These are phyloP conservation scores for Charanyca ferruginea DNA, from an alignment of 2,888 invertebrate genomes.

Conservation along the genomic window DNA sequence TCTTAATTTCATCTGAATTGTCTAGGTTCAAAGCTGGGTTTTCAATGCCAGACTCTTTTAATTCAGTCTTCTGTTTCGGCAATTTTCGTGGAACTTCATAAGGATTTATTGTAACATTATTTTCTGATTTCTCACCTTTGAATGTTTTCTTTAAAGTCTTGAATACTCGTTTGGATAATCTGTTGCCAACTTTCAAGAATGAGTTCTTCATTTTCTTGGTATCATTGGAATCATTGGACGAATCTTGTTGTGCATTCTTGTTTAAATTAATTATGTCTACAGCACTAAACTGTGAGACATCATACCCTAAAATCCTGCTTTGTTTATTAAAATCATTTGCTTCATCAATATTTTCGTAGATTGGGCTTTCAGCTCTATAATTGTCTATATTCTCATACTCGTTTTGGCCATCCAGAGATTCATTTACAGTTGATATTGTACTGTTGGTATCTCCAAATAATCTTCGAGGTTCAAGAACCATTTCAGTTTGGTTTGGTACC, in stretches of 20 bases:
- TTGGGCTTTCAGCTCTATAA: constrained; percentile 82
- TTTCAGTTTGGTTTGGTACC: constrained; percentile 56
- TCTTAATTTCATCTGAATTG: constrained; percentile 87
- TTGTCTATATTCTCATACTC: constrained; percentile 86
- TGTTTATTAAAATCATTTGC: constrained; percentile 83
- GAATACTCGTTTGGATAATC: constrained; percentile 85
- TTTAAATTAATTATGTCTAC: constrained; percentile 87
- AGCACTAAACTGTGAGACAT: constrained; percentile 86
- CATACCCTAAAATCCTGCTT: constrained; percentile 87
- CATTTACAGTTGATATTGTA: constrained; percentile 86
- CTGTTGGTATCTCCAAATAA: constrained; percentile 86
- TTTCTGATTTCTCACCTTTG: constrained; percentile 82
- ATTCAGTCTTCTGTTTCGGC: constrained; percentile 75
- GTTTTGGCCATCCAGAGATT: constrained; percentile 76
- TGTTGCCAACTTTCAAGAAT: constrained; percentile 83
- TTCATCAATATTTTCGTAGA: constrained; percentile 84
- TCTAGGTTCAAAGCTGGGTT: constrained; percentile 86
- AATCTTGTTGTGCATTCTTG: constrained; percentile 73
- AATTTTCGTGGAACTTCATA: constrained; percentile 87
- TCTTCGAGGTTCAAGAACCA: constrained; percentile 78
- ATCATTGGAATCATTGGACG: constrained; percentile 82
- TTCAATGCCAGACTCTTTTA: constrained; percentile 84
- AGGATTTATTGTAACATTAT: constrained; percentile 81
- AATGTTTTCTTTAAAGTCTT: constrained; percentile 87
- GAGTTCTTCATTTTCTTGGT: constrained; percentile 81